phyloP scores from a whole-genome alignment of 2,888 invertebrate genomes.

The Torymus texanus region DNA sequence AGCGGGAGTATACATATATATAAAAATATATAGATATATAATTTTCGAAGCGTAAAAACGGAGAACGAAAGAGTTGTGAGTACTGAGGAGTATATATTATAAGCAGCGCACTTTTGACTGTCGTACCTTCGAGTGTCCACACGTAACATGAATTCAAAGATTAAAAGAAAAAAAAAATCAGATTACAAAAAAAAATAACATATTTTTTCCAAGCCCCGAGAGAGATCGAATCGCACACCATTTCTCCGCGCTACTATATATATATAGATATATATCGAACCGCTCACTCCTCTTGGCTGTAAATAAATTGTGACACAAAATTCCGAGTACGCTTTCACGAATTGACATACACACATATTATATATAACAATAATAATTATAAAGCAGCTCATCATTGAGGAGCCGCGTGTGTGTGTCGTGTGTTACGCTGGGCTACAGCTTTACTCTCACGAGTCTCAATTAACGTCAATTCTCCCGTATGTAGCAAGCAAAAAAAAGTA shows the following conservation, averaged over 20 bases:
- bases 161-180: neutral
- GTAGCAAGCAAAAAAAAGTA: neutral
- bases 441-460: slow-evolving; percentile 38
- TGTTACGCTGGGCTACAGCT: slow-evolving; percentile 31
- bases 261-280: neutral
- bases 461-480: slow-evolving; percentile 43
- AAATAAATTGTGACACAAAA: slow-evolving; percentile 23
- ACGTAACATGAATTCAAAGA: neutral
- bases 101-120: slow-evolving; percentile 35
- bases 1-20: slow-evolving; percentile 23
- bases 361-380: no score
- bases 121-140: slow-evolving; percentile 42
- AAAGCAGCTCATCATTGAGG: no score
- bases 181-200: slow-evolving; percentile 6
- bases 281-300: slow-evolving; percentile 11
- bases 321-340: slow-evolving; percentile 35
- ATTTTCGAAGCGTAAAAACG: slow-evolving; percentile 23
- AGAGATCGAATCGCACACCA: no score
- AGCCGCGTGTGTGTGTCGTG: neutral
- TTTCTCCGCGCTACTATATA: neutral
- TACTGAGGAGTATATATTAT: neutral
- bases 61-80: no score
- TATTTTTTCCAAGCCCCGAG: slow-evolving; percentile 1
- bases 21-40: slow-evolving; percentile 31
- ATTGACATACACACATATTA: slow-evolving; percentile 23